Evolutionary conservation across 1,140 invertebrate species (phyloP).

Genomic region (Microplitis mediator): DNA sequence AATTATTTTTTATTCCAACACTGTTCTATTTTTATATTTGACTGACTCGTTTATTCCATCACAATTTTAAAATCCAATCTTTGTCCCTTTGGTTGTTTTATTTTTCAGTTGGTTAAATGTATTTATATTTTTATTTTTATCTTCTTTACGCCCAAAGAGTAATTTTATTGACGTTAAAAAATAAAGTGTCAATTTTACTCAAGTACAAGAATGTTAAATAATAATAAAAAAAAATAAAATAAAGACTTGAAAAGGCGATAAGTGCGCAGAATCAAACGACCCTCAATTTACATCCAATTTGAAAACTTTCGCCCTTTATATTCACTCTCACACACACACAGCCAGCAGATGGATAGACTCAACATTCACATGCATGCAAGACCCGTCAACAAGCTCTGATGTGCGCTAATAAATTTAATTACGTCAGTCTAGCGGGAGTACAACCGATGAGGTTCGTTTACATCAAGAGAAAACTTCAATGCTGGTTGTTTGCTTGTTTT

Average conservation of each 20-base stretch:
- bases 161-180: too few relatives aligned
- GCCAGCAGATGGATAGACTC: background rate
- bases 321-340: background rate
- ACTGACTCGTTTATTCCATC: too few relatives aligned
- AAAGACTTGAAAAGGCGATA: background rate
- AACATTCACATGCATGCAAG: background rate
- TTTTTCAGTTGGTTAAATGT: too few relatives aligned
- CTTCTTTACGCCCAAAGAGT: too few relatives aligned
- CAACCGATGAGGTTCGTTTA: constrained; percentile 15
- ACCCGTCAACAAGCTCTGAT: constrained; percentile 25
- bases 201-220: too few relatives aligned
- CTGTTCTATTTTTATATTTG: too few relatives aligned
- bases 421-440: background rate
- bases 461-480: background rate
- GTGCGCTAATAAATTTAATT: constrained; percentile 28
- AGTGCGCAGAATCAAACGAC: constrained; percentile 7
- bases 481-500: background rate
- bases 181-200: too few relatives aligned
- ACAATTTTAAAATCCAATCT: too few relatives aligned
- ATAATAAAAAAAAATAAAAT: too few relatives aligned
- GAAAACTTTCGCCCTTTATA: constrained; percentile 3
- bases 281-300: constrained; percentile 7
- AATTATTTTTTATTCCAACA: background rate
- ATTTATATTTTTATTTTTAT: too few relatives aligned
- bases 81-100: too few relatives aligned